phyloP scores from a whole-genome alignment of 1,140 invertebrate species.

The Mactra quadrangularis region DNA sequence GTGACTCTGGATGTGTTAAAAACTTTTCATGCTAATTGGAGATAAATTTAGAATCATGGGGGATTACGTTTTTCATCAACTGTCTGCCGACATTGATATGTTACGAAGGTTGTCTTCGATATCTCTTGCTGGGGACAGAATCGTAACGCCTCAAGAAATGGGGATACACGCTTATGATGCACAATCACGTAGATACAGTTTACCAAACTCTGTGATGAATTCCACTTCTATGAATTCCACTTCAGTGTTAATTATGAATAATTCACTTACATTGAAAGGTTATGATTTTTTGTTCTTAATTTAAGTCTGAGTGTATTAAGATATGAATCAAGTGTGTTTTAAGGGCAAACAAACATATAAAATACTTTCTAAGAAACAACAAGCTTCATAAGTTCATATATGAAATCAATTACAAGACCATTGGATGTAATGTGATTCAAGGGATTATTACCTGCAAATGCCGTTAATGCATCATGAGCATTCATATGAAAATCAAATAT shows the following conservation, averaged over 20 bases:
- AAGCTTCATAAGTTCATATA: no score
- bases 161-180: slow-evolving; percentile 28
- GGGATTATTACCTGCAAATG: no score
- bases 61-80: slow-evolving; percentile 41
- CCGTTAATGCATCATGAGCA: no score
- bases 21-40: no score
- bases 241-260: neutral
- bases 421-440: no score
- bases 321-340: neutral
- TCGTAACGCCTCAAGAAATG: slow-evolving; percentile 11
- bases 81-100: slow-evolving; percentile 17
- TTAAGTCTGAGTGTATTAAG: neutral
- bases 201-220: no score
- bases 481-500: no score
- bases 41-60: no score
- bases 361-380: no score
- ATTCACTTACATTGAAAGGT: neutral
- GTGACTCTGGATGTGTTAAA: no score
- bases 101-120: slow-evolving; percentile 11
- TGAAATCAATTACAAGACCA: no score
- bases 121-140: slow-evolving; percentile 15
- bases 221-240: neutral
- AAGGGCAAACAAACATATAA: no score
- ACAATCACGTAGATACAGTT: neutral
- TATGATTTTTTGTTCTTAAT: neutral